phyloP scores from a whole-genome alignment of 2,113 vertebrate species.

The Garra rufa region DNA sequence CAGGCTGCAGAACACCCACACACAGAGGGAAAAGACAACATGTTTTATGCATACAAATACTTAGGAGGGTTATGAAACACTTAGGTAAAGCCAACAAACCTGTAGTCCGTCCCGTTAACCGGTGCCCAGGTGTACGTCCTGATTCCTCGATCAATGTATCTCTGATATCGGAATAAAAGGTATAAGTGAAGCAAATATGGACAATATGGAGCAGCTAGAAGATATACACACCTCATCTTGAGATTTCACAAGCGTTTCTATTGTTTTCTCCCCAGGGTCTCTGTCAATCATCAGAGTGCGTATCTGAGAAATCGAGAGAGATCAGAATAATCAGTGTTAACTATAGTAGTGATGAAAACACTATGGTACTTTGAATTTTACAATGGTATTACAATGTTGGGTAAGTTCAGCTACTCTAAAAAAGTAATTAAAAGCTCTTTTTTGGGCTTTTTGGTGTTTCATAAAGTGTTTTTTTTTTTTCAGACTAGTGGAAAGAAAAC shows the following conservation, averaged over 20 bases:
- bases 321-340: not conserved
- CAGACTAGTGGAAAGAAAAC: too few species aligned
- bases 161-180: conserved; percentile 72
- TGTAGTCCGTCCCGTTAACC: conserved; percentile 97
- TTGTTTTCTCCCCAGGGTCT: conserved; percentile 89
- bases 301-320: conserved; percentile 78
- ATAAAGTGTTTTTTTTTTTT: too few species aligned
- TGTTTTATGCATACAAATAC: conserved; percentile 15
- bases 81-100: conserved; percentile 70
- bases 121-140: conserved; percentile 95
- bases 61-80: conserved; percentile 1
- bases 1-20: conserved; percentile 85
- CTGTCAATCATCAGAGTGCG: conserved; percentile 96
- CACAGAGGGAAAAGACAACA: conserved; percentile 35
- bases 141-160: conserved; percentile 94
- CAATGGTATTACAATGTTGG: not conserved
- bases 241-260: conserved; percentile 94
- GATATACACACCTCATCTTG: conserved; percentile 90
- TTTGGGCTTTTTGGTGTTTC: too few species aligned
- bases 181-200: not conserved
- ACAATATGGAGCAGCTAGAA: not conserved
- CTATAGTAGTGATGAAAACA: not conserved
- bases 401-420: not conserved
- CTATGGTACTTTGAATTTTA: not conserved
- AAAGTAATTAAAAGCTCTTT: too few species aligned